Evolutionary conservation across 1,140 invertebrate genomes (phyloP), one percentile per base, ranked within the genome.

Genomic region (Oryzaephilus surinamensis): DNA sequence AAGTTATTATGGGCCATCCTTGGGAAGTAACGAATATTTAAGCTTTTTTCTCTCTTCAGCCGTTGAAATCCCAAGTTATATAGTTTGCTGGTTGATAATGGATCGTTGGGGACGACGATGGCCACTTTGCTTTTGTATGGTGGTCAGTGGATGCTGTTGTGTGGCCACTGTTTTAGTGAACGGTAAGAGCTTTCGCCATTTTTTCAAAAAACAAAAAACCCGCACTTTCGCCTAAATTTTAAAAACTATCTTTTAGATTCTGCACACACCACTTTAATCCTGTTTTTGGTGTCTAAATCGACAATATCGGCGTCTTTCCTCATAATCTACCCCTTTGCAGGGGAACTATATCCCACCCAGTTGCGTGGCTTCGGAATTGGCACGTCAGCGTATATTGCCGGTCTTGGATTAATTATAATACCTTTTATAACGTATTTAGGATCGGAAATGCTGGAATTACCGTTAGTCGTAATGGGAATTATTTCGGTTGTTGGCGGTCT

Each of bases 371-470:
- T 91, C 18, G 88, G 87, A 7, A 89, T 91, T 43, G 86, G 85
- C n/a, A 81, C 84, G 21, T 88, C 84, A 2, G 84, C 86, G 11
- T 90, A 91, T 57, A 81, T 91, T 38, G 85, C 84, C 13, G 85
- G 86, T 12, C 63, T 90, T 41, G 88, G 86, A 15, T 67, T 91
- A 8, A 86, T 91, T 43, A 80, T 92, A 23, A 89, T 94, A 52
- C 84, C 87, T 7, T 89, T 94, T 62, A 82, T 94, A 27, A 90
- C 84, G 27, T 89, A 90, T 64, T 66, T 90, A 67, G 86, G 86
- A 3, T 79, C 76, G 45, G 84, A 85, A 52, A 84, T 84, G 57
- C 63, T 89, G n/a, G 75, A 84, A 17, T 53, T 89, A 18, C 85
- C 85, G 0, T 60, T 90, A 26, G 75, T 87, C 0, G 82, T 88